These are phyloP conservation scores for Ctenodactylus gundi DNA, from an alignment of 2,113 vertebrate species.

Conservation along the genomic window DNA sequence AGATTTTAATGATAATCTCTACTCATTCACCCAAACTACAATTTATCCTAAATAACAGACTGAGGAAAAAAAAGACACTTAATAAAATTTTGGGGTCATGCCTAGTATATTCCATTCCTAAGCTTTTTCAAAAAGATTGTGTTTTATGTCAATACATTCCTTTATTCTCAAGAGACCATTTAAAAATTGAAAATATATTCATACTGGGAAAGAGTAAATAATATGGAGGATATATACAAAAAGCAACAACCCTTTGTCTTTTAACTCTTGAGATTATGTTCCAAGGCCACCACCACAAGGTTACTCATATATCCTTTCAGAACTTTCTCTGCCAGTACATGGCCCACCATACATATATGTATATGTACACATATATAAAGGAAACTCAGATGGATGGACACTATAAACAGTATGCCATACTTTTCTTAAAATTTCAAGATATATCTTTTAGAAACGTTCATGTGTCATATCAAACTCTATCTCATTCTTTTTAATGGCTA, in stretches of 20 bases:
- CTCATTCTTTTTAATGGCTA: not conserved
- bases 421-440: not conserved
- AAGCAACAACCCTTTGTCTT: not conserved
- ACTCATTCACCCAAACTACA: not conserved
- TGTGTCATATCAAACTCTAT: not conserved
- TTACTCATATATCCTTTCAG: not conserved
- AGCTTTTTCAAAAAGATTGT: not conserved
- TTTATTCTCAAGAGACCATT: slow-evolving; percentile 1
- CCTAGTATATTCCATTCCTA: not conserved
- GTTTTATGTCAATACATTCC: not conserved
- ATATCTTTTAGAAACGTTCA: not conserved
- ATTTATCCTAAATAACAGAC: not conserved
- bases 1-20: not conserved
- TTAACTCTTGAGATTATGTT: not conserved
- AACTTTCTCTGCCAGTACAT: not conserved
- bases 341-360: not conserved
- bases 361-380: not conserved
- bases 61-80: slow-evolving; percentile 27
- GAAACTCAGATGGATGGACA: not conserved
- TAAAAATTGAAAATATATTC: slow-evolving; percentile 12
- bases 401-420: not conserved
- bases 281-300: not conserved
- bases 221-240: not conserved
- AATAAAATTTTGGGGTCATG: not conserved
- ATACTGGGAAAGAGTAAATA: not conserved